Percentiles rank a stretch among this genome's conserved stretches.
Conservation (phyloP, 2,888 invertebrate genomes). For the Eledona agricola region DNA sequence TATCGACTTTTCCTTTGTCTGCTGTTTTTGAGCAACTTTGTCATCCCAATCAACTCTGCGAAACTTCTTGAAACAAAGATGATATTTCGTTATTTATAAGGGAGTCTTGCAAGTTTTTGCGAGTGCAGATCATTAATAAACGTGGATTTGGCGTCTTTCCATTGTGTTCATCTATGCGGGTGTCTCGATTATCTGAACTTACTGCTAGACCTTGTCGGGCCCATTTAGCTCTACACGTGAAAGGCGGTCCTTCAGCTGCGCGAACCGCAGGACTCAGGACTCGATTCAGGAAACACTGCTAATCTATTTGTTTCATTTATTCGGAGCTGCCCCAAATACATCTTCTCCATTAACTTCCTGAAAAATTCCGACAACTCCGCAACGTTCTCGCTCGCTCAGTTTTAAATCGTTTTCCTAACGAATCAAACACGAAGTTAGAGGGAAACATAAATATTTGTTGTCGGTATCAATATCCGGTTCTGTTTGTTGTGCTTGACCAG, state of each 20-base stretch:
- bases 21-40: slow-evolving; percentile 21
- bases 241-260: slow-evolving; percentile 56
- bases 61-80: slow-evolving; percentile 39
- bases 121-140: slow-evolving; percentile 53
- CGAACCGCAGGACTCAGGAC: slow-evolving; percentile 43
- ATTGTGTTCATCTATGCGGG: slow-evolving; percentile 58
- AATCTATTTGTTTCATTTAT: slow-evolving; percentile 48
- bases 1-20: slow-evolving; percentile 19
- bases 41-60: slow-evolving; percentile 26
- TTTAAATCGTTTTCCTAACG: slow-evolving; percentile 22
- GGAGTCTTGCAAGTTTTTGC: slow-evolving; percentile 42
- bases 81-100: slow-evolving; percentile 46
- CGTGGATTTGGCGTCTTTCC: slow-evolving; percentile 57
- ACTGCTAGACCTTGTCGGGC: slow-evolving; percentile 56
- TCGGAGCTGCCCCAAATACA: slow-evolving; percentile 37
- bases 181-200: slow-evolving; percentile 58
- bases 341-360: too few relatives aligned
- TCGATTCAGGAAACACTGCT: slow-evolving; percentile 51
- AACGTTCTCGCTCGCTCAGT: too few relatives aligned
- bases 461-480: slow-evolving; percentile 32
- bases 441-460: slow-evolving; percentile 36
- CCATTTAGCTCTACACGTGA: slow-evolving; percentile 59
- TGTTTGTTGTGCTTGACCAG: slow-evolving; percentile 38
- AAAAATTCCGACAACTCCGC: too few relatives aligned
- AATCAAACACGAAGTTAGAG: slow-evolving; percentile 30